A percentile compares a stretch with the other conserved stretches of the same genome.
phyloP scores from a whole-genome alignment of 2,888 invertebrate species.

The Brenthis ino region DNA sequence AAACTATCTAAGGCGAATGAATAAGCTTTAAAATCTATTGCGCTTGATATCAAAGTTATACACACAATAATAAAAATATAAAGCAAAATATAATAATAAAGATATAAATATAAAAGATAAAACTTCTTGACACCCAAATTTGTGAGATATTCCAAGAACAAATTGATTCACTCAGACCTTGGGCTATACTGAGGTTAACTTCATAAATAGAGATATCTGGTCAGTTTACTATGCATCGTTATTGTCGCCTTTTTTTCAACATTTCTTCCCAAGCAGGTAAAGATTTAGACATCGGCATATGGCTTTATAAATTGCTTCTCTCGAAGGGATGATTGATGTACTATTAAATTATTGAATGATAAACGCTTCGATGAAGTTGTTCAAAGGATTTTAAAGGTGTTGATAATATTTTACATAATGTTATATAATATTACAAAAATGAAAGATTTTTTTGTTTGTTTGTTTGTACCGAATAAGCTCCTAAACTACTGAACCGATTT shows the following conservation, averaged over 20 bases:
- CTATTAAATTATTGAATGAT: conserved; percentile 63
- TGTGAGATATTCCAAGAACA: conserved; percentile 52
- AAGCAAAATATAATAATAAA: conserved; percentile 42
- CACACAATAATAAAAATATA: conserved; percentile 9
- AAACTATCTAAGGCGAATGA: no score
- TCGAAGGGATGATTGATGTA: conserved; percentile 69
- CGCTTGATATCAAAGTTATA: conserved; percentile 6
- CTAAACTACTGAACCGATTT: no score
- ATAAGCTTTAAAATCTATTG: background rate
- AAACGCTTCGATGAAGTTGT: conserved; percentile 56
- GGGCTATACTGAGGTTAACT: conserved; percentile 42
- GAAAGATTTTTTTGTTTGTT: background rate
- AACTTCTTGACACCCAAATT: conserved; percentile 53
- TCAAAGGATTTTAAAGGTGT: conserved; percentile 54
- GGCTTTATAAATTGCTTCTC: conserved; percentile 65
- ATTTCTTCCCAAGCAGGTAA: conserved; percentile 59
- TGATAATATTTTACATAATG: conserved; percentile 45
- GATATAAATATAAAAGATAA: conserved; percentile 52
- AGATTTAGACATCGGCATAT: conserved; percentile 58
- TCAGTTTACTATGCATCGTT: conserved; percentile 67
- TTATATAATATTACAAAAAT: conserved; percentile 42
- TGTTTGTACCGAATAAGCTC: background rate
- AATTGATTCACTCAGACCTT: conserved; percentile 44
- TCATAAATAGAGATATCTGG: conserved; percentile 77
- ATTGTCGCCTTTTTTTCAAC: conserved; percentile 72